Conservation (phyloP, 2,888 invertebrate genomes). For the Drosophila fungiperda region DNA sequence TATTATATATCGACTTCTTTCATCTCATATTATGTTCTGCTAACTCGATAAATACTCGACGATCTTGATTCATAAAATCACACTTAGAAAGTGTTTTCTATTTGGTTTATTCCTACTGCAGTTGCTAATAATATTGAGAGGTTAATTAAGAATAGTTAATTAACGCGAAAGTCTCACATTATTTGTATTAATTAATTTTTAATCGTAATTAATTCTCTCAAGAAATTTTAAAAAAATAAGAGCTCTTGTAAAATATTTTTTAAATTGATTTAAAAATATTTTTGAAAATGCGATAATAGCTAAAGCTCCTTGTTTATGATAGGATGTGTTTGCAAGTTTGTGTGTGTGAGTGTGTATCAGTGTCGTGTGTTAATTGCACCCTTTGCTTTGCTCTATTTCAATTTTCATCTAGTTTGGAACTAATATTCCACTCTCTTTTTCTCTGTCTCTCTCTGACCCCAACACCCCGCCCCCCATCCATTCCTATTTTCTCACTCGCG, state of each 20-base stretch:
- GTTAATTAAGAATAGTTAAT: neutral
- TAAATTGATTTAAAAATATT: neutral
- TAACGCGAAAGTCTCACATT: neutral
- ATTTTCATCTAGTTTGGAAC: slow-evolving; percentile 1
- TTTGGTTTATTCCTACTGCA: neutral
- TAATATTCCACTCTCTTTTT: neutral
- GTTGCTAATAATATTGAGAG: neutral
- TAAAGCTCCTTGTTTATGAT: neutral
- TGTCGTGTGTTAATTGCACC: neutral
- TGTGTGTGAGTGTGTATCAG: neutral
- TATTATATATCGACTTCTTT: no score
- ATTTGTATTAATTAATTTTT: neutral
- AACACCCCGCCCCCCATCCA: neutral
- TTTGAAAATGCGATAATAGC: neutral
- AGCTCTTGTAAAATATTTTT: neutral
- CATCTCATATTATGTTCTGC: no score
- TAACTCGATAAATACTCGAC: no score
- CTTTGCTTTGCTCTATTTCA: neutral
- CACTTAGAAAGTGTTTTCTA: neutral
- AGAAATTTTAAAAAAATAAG: neutral
- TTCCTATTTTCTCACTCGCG: neutral
- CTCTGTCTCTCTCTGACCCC: neutral
- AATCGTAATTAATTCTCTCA: neutral
- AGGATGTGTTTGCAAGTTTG: neutral
- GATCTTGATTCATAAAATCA: no score